phyloP scores from a whole-genome alignment of 1,140 invertebrate species.

The Bathynomus jamesi region DNA sequence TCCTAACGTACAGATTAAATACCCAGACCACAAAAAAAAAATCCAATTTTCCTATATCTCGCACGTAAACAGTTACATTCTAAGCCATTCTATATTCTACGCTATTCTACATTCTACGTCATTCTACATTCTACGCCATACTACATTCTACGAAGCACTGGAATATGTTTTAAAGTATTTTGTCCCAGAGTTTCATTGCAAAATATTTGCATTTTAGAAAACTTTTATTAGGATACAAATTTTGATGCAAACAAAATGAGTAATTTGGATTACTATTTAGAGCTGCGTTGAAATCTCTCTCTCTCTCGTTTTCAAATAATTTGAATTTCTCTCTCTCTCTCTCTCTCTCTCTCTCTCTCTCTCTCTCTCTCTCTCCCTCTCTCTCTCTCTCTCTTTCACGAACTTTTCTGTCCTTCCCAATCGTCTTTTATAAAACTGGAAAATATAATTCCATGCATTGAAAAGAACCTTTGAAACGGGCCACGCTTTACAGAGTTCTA shows the following conservation, averaged over 20 bases:
- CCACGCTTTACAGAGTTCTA: background rate
- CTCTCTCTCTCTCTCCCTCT: background rate
- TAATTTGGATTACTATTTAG: background rate
- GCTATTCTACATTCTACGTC: too few species aligned
- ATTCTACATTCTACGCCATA: too few species aligned
- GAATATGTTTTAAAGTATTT: too few species aligned
- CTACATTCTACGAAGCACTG: too few species aligned
- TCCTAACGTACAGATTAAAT: slow-evolving; percentile 1
- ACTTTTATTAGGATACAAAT: background rate
- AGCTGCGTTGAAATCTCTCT: background rate
- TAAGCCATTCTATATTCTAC: too few species aligned
- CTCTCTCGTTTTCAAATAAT: background rate
- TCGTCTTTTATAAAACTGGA: background rate
- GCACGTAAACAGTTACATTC: background rate
- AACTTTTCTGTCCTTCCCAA: background rate
- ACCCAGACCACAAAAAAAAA: background rate
- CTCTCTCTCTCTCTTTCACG: background rate
- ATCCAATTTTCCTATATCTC: background rate
- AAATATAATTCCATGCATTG: background rate
- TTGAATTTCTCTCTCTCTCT: background rate
- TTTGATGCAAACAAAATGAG: too few species aligned
- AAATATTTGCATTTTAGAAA: too few species aligned
- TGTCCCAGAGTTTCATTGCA: too few species aligned
- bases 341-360: background rate
- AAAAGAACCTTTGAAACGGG: background rate